Evolutionary conservation across 1,140 invertebrate genomes (phyloP).

Genomic region (Cryptotermes secundus): DNA sequence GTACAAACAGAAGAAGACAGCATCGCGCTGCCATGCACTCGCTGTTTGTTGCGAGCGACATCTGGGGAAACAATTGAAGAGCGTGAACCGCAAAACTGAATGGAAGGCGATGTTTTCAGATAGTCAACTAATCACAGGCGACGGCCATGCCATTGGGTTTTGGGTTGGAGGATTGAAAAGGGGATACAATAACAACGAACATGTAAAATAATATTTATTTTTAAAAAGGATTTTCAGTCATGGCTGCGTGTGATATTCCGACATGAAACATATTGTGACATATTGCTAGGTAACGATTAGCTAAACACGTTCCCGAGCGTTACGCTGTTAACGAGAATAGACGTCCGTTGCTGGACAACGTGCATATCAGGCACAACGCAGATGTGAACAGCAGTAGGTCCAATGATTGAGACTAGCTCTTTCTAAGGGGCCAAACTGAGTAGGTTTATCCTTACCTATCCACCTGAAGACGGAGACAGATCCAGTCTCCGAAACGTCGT

Average conservation of each 20-base stretch:
- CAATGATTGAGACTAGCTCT: no score
- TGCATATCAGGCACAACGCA: no score
- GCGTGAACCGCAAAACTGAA: neutral
- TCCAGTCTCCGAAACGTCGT: no score
- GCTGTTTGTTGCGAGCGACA: neutral
- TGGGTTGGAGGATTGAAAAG: neutral
- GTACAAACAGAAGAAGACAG: conserved; percentile 6
- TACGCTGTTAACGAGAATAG: no score
- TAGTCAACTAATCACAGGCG: neutral
- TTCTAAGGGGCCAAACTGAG: no score
- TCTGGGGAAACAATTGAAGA: conserved; percentile 2
- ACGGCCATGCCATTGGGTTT: neutral
- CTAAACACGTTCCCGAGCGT: no score
- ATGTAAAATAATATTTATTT: conserved; percentile 1
- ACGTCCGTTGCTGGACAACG: no score
- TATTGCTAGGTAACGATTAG: no score
- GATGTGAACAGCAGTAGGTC: no score
- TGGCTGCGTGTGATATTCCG: neutral
- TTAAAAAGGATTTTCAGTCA: neutral
- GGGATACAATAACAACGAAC: neutral
- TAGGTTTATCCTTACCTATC: no score
- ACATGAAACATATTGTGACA: no score
- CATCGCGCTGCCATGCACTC: neutral
- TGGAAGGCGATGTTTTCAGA: neutral
- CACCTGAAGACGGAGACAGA: no score